Evolutionary conservation across 2,888 invertebrate species (phyloP).

Genomic region (Dryococelus australis): DNA sequence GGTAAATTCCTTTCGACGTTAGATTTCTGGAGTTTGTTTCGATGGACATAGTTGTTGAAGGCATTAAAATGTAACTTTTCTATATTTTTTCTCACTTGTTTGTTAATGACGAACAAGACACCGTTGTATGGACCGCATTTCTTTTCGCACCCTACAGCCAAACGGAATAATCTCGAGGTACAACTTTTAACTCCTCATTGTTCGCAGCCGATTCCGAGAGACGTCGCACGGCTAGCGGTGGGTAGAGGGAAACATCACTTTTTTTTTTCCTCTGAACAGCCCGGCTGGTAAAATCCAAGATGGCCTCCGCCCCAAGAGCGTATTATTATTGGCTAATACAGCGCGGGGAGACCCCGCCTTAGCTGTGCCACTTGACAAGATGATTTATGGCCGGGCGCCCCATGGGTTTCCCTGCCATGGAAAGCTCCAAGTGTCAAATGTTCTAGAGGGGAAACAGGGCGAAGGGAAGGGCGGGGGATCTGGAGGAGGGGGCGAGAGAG

Average conservation of each 20-base stretch:
- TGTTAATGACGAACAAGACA: too few species aligned
- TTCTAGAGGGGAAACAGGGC: slow-evolving; percentile 45
- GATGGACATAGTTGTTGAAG: too few species aligned
- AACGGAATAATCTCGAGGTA: too few species aligned
- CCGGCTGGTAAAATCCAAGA: slow-evolving; percentile 56
- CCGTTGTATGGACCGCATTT: too few species aligned
- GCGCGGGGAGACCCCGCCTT: slow-evolving; percentile 65
- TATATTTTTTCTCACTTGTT: too few species aligned
- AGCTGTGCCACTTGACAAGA: slow-evolving; percentile 65
- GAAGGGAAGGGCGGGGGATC: slow-evolving; percentile 37
- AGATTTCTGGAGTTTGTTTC: too few species aligned
- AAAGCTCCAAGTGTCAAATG: slow-evolving; percentile 47
- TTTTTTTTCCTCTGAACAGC: not conserved
- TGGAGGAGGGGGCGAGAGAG: slow-evolving; percentile 41
- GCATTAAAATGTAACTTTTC: too few species aligned
- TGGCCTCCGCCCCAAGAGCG: slow-evolving; percentile 64
- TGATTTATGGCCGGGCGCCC: slow-evolving; percentile 62
- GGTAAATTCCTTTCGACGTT: too few species aligned
- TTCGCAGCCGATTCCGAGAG: too few species aligned
- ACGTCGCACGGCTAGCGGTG: not conserved
- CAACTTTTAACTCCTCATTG: too few species aligned
- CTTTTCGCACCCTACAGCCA: too few species aligned
- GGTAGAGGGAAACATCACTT: not conserved
- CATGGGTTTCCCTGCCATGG: slow-evolving; percentile 51
- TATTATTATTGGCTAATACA: slow-evolving; percentile 69